Evolutionary conservation across 2,888 invertebrate genomes (phyloP), one percentile per base, ranked within the genome.

Genomic region (Cosmia trapezina): DNA sequence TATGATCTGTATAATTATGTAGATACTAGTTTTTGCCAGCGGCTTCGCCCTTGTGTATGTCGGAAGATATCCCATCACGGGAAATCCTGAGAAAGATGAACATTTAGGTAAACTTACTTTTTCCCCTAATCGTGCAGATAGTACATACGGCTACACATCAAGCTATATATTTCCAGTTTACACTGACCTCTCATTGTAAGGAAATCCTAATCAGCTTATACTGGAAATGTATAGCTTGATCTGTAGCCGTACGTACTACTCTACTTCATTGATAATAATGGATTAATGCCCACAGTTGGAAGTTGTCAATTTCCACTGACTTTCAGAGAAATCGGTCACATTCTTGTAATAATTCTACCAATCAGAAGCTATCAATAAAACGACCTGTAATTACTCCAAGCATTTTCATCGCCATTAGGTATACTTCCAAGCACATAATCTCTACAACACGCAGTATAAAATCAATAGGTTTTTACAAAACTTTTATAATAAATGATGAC

Each of bases 391-490:
- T 83, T 73, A 59, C 33, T 43, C 0, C 19, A 49, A 33, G 37
- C 59, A 60, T 63, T 75, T 75, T 71, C 41, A 11, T 22, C 33
- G n/a, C 41, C 33, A 73, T 69, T 71, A 4, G 45, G 45, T 45
- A 78, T 33, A 51, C 67, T 70, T 4, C 12, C 54, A 43, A 68
- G 11, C 37, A 51, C 64, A 68, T 80, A 72, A 80, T 60, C 62
- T 64, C 66, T 65, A 67, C 56, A 59, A 67, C 57, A 56, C 45
- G n/a, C 47, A 45, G 65, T 33, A 17, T 80, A 70, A 83, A 70
- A 71, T 76, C 47, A 61, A 45, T 71, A 41, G 9, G 43, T 28
- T 79, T 73, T 80, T 67, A 76, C 60, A 66, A 76, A 81, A 81
- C 65, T 67, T 72, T 68, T 54, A 53, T 56, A 60, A 67, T 28